A percentile compares a stretch with the other conserved stretches of the same genome.
These are phyloP conservation scores for Peromyscus polionotus DNA, from an alignment of 2,113 vertebrate genomes.

Conservation along the genomic window DNA sequence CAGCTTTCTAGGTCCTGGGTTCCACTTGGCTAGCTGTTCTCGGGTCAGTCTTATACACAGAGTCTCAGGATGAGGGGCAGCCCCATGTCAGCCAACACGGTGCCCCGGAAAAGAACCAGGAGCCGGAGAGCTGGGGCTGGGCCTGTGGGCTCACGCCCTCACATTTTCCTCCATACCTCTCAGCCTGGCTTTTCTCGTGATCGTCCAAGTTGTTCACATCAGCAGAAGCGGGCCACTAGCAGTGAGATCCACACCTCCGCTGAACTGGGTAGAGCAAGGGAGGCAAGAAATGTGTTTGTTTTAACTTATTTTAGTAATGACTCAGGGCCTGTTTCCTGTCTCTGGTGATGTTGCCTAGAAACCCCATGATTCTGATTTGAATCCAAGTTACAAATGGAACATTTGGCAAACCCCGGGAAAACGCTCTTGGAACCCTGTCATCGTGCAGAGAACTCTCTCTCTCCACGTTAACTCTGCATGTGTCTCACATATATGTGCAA, in stretches of 20 bases:
- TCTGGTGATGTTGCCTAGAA: slow-evolving; percentile 72
- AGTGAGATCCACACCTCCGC: background rate
- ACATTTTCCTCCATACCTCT: background rate
- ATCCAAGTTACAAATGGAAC: slow-evolving; percentile 75
- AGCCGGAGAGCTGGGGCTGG: background rate
- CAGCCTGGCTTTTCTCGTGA: background rate
- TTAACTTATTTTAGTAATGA: slow-evolving; percentile 62
- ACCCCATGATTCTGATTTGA: slow-evolving; percentile 57
- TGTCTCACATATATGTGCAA: background rate
- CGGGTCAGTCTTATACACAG: background rate
- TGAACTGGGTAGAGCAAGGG: background rate
- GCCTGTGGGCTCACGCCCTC: accelerated
- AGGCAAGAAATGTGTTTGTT: slow-evolving; percentile 50
- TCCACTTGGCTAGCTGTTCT: background rate
- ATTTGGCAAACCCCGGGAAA: slow-evolving; percentile 73
- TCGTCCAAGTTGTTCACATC: background rate
- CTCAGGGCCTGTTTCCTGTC: slow-evolving; percentile 58
- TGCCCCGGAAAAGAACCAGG: background rate
- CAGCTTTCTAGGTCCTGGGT: background rate
- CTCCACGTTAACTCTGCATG: slow-evolving; percentile 4
- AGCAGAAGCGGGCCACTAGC: slow-evolving; percentile 6
- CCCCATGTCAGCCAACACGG: background rate
- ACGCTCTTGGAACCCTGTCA: slow-evolving; percentile 62
- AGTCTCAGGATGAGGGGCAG: background rate
- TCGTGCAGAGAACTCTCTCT: slow-evolving; percentile 17